Evolutionary conservation across 2,888 invertebrate genomes (phyloP), one percentile per base, ranked within the genome.

Genomic region (Abrostola triplasia): DNA sequence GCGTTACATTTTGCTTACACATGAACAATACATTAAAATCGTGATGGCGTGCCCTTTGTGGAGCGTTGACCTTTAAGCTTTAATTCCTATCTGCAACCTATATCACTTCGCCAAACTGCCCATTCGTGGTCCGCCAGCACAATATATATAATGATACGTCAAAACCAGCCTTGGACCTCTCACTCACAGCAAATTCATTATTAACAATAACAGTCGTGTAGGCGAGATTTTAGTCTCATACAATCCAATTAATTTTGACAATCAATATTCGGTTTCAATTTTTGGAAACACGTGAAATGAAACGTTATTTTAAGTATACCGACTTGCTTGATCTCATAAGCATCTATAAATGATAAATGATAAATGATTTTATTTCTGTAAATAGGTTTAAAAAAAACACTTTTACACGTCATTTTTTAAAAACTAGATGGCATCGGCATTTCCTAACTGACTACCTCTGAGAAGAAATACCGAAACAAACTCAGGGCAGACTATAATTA

Each of bases 91-190:
- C 90, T 85, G 70, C 70, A 74, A 79, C 82, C 84, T 82, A 82
- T 88, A 90, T 90, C 88, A 86, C 82, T 84, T 80, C 81, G 71
- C 76, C 82, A 83, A 84, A 86, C 88, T 90, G 88, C 83, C 87
- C 88, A 85, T 84, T 86, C 83, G 80, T 82, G 81, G 81, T 82
- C 74, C 58, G 70, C 74, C 83, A 76, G 83, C 81, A 87, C 84
- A 88, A 85, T 85, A 81, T 76, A 83, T 81, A 79, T 85, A 88
- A 87, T 86, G 82, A 87, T 86, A 87, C 83, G 81, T 85, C 80
- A 76, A 84, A 80, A 76, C 53, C 57, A 42, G 62, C 92, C 92
- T 91, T 92, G 91, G 84, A 85, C 87, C 90, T 82, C 84, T 92
- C 90, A 88, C 90, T 90, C 75, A 83, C 79, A 82, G 82, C 84